Percentiles rank a stretch among this genome's conserved stretches.
These are phyloP conservation scores for Agriopis aurantiaria DNA, from an alignment of 2,888 invertebrate genomes.

Conservation along the genomic window DNA sequence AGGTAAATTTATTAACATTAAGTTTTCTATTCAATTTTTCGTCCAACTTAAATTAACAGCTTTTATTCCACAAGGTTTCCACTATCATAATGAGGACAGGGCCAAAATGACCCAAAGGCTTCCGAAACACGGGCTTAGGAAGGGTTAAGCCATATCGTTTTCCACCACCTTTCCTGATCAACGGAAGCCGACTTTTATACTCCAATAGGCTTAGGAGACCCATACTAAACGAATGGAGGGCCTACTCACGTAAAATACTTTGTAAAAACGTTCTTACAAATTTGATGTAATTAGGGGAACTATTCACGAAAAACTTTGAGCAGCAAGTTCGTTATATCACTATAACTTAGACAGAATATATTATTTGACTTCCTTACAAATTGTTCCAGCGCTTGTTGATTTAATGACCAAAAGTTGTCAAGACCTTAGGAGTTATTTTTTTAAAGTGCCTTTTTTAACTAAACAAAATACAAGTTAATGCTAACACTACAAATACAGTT, in stretches of 20 bases:
- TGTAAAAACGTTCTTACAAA: constrained; percentile 3
- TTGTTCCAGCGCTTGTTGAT: too few relatives aligned
- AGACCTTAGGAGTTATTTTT: too few relatives aligned
- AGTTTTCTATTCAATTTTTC: not conserved
- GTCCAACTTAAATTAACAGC: not conserved
- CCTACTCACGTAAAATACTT: not conserved
- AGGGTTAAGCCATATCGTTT: constrained; percentile 27
- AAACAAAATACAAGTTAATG: too few relatives aligned
- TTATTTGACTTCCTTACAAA: too few relatives aligned
- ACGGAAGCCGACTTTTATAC: constrained; percentile 27
- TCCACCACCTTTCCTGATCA: constrained; percentile 27
- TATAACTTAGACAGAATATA: too few relatives aligned
- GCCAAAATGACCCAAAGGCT: constrained; percentile 22
- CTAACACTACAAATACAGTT: too few relatives aligned
- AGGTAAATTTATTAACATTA: too few relatives aligned
- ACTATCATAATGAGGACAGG: constrained; percentile 22
- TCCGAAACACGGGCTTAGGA: constrained; percentile 7
- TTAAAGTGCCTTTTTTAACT: too few relatives aligned
- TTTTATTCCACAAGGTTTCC: not conserved
- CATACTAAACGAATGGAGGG: constrained; percentile 11
- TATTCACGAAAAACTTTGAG: too few relatives aligned
- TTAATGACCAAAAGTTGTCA: too few relatives aligned
- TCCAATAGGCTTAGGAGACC: constrained; percentile 30
- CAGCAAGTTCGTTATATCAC: too few relatives aligned
- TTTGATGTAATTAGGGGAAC: not conserved